These are phyloP conservation scores for Cyaniris semiargus DNA, from an alignment of 2,888 invertebrate species.

Conservation along the genomic window DNA sequence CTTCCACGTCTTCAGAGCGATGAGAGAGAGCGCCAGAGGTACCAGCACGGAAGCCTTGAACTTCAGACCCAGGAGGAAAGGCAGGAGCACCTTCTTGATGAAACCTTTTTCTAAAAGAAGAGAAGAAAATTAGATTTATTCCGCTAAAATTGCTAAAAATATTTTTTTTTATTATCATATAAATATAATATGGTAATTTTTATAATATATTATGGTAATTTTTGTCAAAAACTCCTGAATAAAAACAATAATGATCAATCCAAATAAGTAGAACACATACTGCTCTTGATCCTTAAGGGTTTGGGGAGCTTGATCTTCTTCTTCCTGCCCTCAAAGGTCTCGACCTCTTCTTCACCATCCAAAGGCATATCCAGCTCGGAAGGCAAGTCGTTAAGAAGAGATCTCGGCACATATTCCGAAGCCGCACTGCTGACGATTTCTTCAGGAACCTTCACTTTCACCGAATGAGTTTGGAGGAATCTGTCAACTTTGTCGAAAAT, in stretches of 20 bases:
- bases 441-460: conserved; percentile 87
- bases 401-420: conserved; percentile 82
- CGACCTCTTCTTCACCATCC: conserved; percentile 77
- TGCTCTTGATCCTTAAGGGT: conserved; percentile 76
- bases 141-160: background rate
- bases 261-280: conserved; percentile 51
- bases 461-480: conserved; percentile 87
- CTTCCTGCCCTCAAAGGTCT: conserved; percentile 71
- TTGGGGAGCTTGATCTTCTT: conserved; percentile 78
- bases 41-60: conserved; percentile 92
- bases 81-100: conserved; percentile 91
- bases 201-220: too few species aligned
- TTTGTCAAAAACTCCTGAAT: background rate
- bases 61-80: conserved; percentile 91
- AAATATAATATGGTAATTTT: too few species aligned
- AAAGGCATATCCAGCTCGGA: conserved; percentile 86
- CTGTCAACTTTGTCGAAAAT: conserved; percentile 87
- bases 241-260: too few species aligned
- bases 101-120: conserved; percentile 86
- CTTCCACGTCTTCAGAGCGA: conserved; percentile 94
- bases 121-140: conserved; percentile 35
- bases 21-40: conserved; percentile 89
- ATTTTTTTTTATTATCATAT: background rate
- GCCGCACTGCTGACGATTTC: conserved; percentile 80
- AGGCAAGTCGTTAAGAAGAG: conserved; percentile 82